A percentile compares a stretch with the other conserved stretches of the same genome.
Evolutionary conservation across 2,888 invertebrate genomes (phyloP).

Genomic region (Chouioia cunea): DNA sequence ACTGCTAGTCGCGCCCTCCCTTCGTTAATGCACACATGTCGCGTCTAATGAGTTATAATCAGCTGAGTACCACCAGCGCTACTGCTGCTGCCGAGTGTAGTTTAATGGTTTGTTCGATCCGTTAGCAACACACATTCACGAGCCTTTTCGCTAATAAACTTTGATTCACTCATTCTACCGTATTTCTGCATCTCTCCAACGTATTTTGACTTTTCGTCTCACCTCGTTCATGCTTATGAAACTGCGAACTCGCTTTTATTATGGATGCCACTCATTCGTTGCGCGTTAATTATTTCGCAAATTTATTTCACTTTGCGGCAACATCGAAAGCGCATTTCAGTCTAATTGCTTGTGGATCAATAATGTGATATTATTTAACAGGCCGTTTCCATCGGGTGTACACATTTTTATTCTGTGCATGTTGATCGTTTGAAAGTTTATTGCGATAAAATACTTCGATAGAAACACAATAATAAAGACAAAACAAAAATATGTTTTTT

Average conservation of each 20-base stretch:
- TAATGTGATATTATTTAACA: neutral
- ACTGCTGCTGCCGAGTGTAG: constrained; percentile 54
- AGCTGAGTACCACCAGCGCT: constrained; percentile 51
- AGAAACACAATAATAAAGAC: too few relatives aligned
- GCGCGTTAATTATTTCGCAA: constrained; percentile 8
- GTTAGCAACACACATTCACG: constrained; percentile 40
- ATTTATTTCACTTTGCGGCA: too few relatives aligned
- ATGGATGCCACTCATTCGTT: neutral
- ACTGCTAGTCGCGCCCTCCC: constrained; percentile 21
- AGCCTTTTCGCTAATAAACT: constrained; percentile 37
- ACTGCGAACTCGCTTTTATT: constrained; percentile 20
- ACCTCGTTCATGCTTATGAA: constrained; percentile 14
- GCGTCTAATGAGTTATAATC: constrained; percentile 62
- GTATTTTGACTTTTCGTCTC: constrained; percentile 44
- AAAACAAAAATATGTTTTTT: too few relatives aligned
- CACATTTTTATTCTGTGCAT: too few relatives aligned
- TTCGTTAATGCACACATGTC: constrained; percentile 60
- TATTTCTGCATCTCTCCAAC: constrained; percentile 3
- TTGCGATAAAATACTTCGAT: too few relatives aligned
- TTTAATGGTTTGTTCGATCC: constrained; percentile 60
- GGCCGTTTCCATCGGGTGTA: too few relatives aligned
- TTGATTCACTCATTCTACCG: constrained; percentile 38
- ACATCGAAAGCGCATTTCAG: too few relatives aligned
- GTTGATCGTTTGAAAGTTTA: too few relatives aligned
- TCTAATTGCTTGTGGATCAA: too few relatives aligned